Base-by-base conservation (phyloP, 2,888 invertebrate genomes). In the Nemurella pictetii region DNA sequence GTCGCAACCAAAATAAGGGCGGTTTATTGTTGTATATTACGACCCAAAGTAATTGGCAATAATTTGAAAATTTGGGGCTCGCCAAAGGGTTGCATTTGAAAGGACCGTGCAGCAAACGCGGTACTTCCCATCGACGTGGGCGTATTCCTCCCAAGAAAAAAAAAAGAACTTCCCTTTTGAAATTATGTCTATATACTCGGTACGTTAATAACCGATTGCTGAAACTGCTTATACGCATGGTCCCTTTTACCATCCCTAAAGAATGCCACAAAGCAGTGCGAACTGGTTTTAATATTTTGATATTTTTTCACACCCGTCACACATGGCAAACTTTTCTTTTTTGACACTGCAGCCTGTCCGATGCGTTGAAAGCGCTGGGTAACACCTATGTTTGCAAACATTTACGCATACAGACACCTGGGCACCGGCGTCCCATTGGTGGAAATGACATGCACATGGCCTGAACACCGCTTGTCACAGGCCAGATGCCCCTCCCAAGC, bases 371-470 rank as follows among this genome's bases (percentile, higher is more conserved):
- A 30, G 29, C 78, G 12, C 78, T 29, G 80, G n/a, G 85, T 72
- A 55, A 84, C 85, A 81, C 85, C 85, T 83, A n/a, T 85, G 85
- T 86, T 86, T 86, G 86, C 86, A 86, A 86, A 86, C 86, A 85
- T 73, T 74, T 32, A 32, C 80, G 74, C 55, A 82, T 35, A 35
- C 82, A 78, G 83, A 85, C 85, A 86, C 85, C 85, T 86, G 83
- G n/a, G 85, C 28, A 26, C 30, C 26, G 29, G 20, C 9, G 20
- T 74, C 27, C 55, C 27, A 80, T 30, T 85, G 74, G 85, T 32
- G 32, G 32, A 36, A 30, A 84, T 12, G 27, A 83, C n/a, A 35
- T 83, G 36, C 29, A 75, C 15, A 80, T 78, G 78, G 80, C 20
- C 36, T 36, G 28, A 55, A 32, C 9, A 32, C 32, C 32, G 29